Percentiles rank a stretch among this genome's conserved stretches.
Evolutionary conservation across 2,113 vertebrate genomes (phyloP).

Genomic region (Machaerirhynchus nigripectus): DNA sequence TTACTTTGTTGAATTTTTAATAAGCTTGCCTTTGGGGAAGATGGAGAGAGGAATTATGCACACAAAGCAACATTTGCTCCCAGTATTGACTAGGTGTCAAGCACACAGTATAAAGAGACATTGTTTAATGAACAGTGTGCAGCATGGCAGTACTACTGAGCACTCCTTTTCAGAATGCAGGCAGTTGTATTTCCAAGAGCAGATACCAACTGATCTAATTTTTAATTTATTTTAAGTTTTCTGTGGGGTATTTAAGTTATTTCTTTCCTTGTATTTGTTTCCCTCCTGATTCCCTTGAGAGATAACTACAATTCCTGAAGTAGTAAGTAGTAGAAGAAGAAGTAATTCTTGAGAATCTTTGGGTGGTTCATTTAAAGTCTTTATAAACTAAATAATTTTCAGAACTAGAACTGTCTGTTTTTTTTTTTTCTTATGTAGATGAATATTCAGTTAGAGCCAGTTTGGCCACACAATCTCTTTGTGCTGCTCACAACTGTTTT

Average conservation of each 20-base stretch:
- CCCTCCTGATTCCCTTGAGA: neutral
- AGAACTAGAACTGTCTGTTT: neutral
- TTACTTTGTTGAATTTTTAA: neutral
- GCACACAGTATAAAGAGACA: neutral
- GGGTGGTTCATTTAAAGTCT: neutral
- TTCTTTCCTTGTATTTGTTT: neutral
- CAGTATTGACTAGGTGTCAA: neutral
- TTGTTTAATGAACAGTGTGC: neutral
- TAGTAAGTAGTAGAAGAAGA: no score
- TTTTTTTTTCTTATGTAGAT: neutral
- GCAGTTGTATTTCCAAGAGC: neutral
- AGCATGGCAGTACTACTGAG: neutral
- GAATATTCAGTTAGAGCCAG: neutral
- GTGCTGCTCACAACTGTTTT: neutral
- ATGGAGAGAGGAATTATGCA: neutral
- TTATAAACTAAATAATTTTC: neutral
- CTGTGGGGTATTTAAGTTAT: neutral
- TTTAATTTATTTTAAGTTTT: neutral
- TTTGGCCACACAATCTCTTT: neutral
- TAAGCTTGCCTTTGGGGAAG: neutral
- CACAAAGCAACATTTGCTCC: neutral
- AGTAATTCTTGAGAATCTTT: accelerated
- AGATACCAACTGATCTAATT: neutral
- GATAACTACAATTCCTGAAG: neutral
- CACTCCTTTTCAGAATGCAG: neutral